phyloP scores from a whole-genome alignment of 2,888 invertebrate genomes.

The Noctua pronuba region DNA sequence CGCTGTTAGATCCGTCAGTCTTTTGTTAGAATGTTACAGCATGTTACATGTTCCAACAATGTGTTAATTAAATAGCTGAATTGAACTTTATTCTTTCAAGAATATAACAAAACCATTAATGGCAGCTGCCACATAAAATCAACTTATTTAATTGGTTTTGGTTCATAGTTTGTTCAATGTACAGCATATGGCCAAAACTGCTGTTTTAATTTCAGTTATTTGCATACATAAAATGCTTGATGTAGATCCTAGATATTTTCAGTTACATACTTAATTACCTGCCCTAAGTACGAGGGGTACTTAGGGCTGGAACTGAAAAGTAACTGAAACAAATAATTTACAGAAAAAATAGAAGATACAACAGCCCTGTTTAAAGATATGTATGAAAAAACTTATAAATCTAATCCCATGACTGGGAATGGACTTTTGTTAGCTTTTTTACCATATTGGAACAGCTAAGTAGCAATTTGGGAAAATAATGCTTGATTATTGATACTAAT shows the following conservation, averaged over 20 bases:
- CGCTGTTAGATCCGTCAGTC: background rate
- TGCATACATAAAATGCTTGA: too few species aligned
- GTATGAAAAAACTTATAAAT: background rate
- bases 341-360: background rate
- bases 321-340: background rate
- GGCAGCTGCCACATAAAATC: background rate
- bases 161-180: background rate
- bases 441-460: background rate
- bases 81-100: background rate
- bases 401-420: conserved; percentile 8
- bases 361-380: background rate
- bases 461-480: conserved; percentile 3
- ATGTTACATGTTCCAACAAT: background rate
- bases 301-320: background rate
- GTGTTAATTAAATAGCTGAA: background rate
- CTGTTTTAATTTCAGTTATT: background rate
- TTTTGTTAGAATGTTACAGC: background rate
- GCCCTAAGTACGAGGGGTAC: background rate
- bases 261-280: background rate
- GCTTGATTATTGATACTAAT: conserved; percentile 21
- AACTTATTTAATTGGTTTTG: background rate
- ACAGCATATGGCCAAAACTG: background rate
- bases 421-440: background rate
- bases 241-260: background rate
- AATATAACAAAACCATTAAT: background rate